phyloP scores from a whole-genome alignment of 2,797 vertebrate genomes.

The Falco peregrinus region DNA sequence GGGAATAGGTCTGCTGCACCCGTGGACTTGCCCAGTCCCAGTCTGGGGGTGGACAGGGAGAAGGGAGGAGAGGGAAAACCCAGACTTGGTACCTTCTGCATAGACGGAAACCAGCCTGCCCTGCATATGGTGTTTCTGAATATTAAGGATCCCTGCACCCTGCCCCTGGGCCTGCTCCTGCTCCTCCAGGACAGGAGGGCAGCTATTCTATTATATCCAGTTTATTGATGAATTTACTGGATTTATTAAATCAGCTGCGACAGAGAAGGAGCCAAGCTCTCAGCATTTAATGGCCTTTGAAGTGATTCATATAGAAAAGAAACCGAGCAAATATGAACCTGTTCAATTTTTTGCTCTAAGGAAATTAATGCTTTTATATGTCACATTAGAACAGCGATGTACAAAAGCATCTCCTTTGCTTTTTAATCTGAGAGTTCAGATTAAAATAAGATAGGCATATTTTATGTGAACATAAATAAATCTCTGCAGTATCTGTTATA shows the following conservation, averaged over 20 bases:
- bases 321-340: conserved; percentile 32
- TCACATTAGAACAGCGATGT: neutral
- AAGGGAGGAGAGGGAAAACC: neutral
- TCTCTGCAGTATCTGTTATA: neutral
- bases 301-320: neutral
- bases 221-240: conserved; percentile 1
- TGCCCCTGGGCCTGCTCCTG: neutral
- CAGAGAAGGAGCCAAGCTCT: neutral
- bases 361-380: conserved; percentile 23
- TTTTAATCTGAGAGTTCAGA: neutral
- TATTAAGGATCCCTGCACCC: neutral
- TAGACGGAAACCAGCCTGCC: neutral
- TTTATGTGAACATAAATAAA: neutral
- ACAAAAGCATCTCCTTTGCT: neutral
- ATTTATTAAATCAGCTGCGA: neutral
- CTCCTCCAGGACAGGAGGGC: neutral
- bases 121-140: fast-evolving
- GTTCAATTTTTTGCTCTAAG: neutral
- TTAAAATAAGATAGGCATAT: conserved; percentile 12
- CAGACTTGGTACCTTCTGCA: neutral
- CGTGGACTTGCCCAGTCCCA: neutral
- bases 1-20: neutral
- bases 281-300: conserved; percentile 8
- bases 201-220: neutral
- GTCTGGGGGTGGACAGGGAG: neutral